These are phyloP conservation scores for Urocolius indicus DNA, from an alignment of 2,113 vertebrate species.

Conservation along the genomic window DNA sequence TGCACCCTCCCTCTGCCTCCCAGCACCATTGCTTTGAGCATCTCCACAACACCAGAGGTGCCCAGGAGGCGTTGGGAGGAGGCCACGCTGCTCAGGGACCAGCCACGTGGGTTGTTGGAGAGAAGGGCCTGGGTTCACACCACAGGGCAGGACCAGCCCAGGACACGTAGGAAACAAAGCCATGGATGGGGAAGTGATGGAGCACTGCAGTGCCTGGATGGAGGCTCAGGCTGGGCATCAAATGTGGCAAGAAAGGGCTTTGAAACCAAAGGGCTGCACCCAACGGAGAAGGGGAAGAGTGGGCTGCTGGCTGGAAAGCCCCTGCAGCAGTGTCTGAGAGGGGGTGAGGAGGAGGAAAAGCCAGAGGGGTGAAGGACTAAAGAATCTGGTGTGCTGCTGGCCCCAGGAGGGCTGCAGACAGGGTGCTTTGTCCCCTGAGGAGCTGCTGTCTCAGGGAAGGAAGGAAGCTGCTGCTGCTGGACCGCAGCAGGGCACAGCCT, in stretches of 20 bases:
- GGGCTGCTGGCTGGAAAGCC: neutral
- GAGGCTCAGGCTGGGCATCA: neutral
- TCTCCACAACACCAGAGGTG: neutral
- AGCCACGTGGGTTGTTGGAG: neutral
- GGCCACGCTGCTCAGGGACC: neutral
- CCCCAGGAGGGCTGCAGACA: neutral
- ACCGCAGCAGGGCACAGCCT: neutral
- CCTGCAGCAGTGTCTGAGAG: neutral
- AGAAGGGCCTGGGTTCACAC: neutral
- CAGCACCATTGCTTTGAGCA: neutral
- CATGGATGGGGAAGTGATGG: neutral
- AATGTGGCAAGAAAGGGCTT: neutral
- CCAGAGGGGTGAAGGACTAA: neutral
- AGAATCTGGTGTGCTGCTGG: neutral
- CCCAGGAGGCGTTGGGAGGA: fast-evolving
- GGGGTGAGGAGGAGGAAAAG: neutral
- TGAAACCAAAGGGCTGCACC: neutral
- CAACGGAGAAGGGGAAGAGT: neutral
- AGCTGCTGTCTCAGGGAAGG: neutral
- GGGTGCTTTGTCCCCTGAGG: neutral
- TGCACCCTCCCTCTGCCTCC: neutral
- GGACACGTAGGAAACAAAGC: neutral
- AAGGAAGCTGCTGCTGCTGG: neutral
- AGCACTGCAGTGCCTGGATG: neutral
- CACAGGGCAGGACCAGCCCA: neutral